These are phyloP conservation scores for Microchrysa polita DNA, from an alignment of 2,888 invertebrate genomes.

Conservation along the genomic window DNA sequence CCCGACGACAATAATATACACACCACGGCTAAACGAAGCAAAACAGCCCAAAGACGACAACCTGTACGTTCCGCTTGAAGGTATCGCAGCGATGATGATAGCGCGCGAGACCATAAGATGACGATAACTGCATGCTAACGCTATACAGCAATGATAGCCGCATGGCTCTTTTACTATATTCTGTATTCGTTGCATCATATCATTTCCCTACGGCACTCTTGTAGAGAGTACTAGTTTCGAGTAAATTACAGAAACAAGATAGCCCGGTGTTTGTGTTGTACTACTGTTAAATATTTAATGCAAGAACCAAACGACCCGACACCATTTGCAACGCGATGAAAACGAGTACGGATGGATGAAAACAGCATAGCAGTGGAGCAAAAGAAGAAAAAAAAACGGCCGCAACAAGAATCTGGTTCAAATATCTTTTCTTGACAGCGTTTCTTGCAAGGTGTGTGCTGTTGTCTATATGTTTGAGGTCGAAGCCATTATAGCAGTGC, in stretches of 20 bases:
- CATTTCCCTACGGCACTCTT: slow-evolving; percentile 8
- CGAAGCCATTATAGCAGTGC: not conserved
- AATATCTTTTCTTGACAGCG: slow-evolving; percentile 13
- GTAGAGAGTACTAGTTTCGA: not conserved
- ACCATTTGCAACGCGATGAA: not conserved
- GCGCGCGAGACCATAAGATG: too few species aligned
- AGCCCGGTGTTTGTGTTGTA: too few species aligned
- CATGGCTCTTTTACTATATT: not conserved
- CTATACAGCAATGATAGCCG: not conserved
- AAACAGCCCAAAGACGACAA: not conserved
- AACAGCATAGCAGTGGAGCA: not conserved
- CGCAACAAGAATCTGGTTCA: slow-evolving; percentile 22
- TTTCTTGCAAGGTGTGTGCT: not conserved
- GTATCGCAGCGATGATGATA: not conserved
- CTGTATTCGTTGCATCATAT: too few species aligned
- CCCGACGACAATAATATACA: too few species aligned
- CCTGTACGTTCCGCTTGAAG: not conserved
- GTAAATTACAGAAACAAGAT: slow-evolving; percentile 22
- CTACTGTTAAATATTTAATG: slow-evolving; percentile 24
- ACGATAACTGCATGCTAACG: not conserved
- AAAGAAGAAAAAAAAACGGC: not conserved
- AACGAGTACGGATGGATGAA: not conserved
- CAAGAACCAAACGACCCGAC: slow-evolving; percentile 7
- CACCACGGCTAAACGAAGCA: too few species aligned
- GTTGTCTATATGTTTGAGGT: too few species aligned